These are phyloP conservation scores for Acanthoscelides obtectus DNA, from an alignment of 2,888 invertebrate genomes.

Conservation along the genomic window DNA sequence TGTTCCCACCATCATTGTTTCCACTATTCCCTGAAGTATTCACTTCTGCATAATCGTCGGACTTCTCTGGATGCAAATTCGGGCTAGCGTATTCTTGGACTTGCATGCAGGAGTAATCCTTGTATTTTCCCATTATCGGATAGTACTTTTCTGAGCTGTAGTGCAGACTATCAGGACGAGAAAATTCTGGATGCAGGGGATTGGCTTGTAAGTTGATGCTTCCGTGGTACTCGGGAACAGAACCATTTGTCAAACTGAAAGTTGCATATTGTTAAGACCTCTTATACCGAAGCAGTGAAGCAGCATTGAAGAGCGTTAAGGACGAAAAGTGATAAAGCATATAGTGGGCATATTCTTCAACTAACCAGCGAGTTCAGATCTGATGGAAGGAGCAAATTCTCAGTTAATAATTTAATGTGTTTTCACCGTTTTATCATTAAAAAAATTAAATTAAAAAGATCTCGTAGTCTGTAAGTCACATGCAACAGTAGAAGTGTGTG, in stretches of 20 bases:
- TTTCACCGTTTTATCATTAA: too few species aligned
- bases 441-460: too few species aligned
- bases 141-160: constrained; percentile 38
- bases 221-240: constrained; percentile 16
- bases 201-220: constrained; percentile 42
- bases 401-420: too few species aligned
- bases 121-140: constrained; percentile 26
- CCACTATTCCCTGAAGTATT: constrained; percentile 50
- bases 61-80: constrained; percentile 35
- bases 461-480: too few species aligned
- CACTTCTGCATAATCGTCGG: constrained; percentile 66
- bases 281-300: too few species aligned
- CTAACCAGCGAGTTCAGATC: too few species aligned
- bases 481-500: too few species aligned
- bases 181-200: constrained; percentile 40
- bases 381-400: too few species aligned
- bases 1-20: constrained; percentile 55
- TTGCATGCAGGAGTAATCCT: constrained; percentile 43
- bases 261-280: too few species aligned
- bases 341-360: too few species aligned
- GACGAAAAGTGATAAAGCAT: too few species aligned
- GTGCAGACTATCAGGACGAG: constrained; percentile 40
- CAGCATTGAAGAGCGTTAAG: too few species aligned
- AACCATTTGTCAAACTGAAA: neutral
- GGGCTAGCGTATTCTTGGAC: constrained; percentile 46